Evolutionary conservation across 1,140 invertebrate genomes (phyloP).

Genomic region (Macrosteles quadrilineatus): DNA sequence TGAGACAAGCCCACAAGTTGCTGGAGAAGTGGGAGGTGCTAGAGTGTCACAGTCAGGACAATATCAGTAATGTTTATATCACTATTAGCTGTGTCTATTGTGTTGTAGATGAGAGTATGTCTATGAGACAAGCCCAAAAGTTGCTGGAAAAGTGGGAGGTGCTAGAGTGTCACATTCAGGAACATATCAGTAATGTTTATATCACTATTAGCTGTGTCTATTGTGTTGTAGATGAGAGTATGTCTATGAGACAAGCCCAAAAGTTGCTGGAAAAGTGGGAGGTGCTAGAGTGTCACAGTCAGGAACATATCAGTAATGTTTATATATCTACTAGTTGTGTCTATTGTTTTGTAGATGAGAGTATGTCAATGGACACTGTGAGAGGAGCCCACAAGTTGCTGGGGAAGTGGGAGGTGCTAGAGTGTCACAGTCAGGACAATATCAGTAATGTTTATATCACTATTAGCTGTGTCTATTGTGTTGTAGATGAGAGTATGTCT

Average conservation of each 20-base stretch:
- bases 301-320: conserved; percentile 59
- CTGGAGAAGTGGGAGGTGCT: conserved; percentile 76
- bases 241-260: conserved; percentile 78
- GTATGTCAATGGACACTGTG: conserved; percentile 70
- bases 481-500: conserved; percentile 83
- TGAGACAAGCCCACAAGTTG: conserved; percentile 76
- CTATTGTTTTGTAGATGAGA: conserved; percentile 48
- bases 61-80: conserved; percentile 56
- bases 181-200: conserved; percentile 58
- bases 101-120: conserved; percentile 73
- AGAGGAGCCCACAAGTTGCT: conserved; percentile 77
- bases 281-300: conserved; percentile 67
- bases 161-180: conserved; percentile 67
- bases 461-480: no score
- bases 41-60: conserved; percentile 65
- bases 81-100: not conserved
- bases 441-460: no score
- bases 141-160: conserved; percentile 75
- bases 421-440: conserved; percentile 64
- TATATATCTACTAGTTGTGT: conserved; percentile 40
- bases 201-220: conserved; percentile 47
- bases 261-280: conserved; percentile 76
- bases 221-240: conserved; percentile 68
- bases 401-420: conserved; percentile 73
- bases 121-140: conserved; percentile 76